These are phyloP conservation scores for Pygoscelis adeliae DNA, from an alignment of 2,113 vertebrate species.

Conservation along the genomic window DNA sequence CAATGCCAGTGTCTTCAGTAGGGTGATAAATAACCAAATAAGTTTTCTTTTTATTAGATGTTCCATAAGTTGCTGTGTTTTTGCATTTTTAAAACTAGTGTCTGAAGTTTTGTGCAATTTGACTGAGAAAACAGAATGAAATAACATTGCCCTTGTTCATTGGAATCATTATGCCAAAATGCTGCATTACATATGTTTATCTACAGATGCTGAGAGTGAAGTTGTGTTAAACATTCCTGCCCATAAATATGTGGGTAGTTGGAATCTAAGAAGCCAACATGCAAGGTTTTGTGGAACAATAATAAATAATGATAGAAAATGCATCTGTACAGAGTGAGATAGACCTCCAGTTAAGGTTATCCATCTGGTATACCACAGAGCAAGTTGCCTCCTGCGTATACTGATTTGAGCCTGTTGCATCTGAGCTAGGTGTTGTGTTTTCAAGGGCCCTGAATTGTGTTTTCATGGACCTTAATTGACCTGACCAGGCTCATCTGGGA, in stretches of 20 bases:
- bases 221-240: not conserved
- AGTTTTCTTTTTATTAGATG: not conserved
- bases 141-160: not conserved
- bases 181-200: not conserved
- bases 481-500: not conserved
- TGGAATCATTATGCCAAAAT: not conserved
- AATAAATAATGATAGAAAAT: not conserved
- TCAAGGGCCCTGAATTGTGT: not conserved
- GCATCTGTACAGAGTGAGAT: accelerated
- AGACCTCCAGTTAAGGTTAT: not conserved
- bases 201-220: not conserved
- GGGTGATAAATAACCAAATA: not conserved
- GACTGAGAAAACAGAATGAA: not conserved
- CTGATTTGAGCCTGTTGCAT: not conserved
- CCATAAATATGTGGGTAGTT: not conserved
- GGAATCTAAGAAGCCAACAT: not conserved
- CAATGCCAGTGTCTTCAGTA: not conserved
- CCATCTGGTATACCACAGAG: not conserved
- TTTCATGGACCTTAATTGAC: not conserved
- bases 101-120: not conserved
- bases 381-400: not conserved
- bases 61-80: not conserved
- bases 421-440: not conserved
- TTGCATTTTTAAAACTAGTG: not conserved
- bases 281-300: not conserved